A percentile compares a stretch with the other conserved stretches of the same genome.
Evolutionary conservation across 2,797 vertebrate species (phyloP).

Genomic region (Lagocephalus sceleratus): DNA sequence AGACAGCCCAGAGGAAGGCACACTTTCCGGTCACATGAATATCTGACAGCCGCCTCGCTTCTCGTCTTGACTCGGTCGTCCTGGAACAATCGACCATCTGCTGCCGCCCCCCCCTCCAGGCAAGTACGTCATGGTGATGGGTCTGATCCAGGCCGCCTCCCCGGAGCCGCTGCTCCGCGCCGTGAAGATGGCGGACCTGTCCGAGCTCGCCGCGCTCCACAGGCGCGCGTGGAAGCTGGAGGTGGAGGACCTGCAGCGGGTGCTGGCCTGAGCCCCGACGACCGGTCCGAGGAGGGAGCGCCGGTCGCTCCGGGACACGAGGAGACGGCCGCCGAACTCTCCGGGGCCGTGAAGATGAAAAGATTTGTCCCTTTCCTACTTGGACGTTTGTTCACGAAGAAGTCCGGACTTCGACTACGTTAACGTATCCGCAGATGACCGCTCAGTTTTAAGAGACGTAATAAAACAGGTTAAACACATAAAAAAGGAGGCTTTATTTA

Average conservation of each 20-base stretch:
- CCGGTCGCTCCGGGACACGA: not conserved
- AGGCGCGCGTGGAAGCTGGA: slow-evolving; percentile 84
- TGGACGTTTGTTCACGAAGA: no score
- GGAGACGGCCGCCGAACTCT: not conserved
- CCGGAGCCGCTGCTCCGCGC: slow-evolving; percentile 85
- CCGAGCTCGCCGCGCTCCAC: slow-evolving; percentile 72
- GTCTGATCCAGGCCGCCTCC: slow-evolving; percentile 72
- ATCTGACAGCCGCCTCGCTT: not conserved
- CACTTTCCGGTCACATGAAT: not conserved
- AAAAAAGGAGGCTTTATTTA: slow-evolving; percentile 79
- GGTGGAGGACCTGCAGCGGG: slow-evolving; percentile 85
- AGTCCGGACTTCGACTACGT: no score
- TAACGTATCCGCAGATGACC: no score
- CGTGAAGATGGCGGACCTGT: slow-evolving; percentile 88
- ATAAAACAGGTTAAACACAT: slow-evolving; percentile 24
- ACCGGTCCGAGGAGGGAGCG: not conserved
- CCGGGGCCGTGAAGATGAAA: not conserved
- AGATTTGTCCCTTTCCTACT: no score
- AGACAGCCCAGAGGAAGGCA: not conserved
- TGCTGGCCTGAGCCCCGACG: slow-evolving; percentile 38
- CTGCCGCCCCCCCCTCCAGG: slow-evolving; percentile 63
- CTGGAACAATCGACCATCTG: slow-evolving; percentile 2
- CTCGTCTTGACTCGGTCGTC: not conserved
- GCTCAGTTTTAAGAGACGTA: not conserved
- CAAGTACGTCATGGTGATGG: slow-evolving; percentile 93